Base-by-base conservation (phyloP, 2,113 vertebrate species). In the Girardinichthys multiradiatus region DNA sequence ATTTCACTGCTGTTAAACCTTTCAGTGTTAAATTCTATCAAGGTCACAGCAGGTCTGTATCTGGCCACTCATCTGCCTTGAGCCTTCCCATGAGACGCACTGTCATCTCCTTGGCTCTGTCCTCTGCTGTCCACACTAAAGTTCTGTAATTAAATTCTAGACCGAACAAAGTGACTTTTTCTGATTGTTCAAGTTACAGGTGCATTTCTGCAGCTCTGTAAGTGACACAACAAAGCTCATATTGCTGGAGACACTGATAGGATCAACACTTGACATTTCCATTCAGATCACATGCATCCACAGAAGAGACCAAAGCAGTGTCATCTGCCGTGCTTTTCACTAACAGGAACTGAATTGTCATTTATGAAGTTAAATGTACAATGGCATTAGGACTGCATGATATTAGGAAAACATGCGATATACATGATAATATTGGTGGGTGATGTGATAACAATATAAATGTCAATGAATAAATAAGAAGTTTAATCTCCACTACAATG, bases 41-140 rank as follows among this genome's bases (percentile, higher is more conserved):
- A 94, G 93, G 93, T 93, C 89, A 90, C 74, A 72, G 77, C 78
- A 69, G 82, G 66, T 81, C 80, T 83, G 76, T 92, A 92, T 93
- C 91, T 92, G 90, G 82, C 81, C 76, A 60, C 76, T 92, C 93
- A 94, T 94, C 93, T 94, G 93, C 84, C 90, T 80, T 63, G 73
- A 35, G 66, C 51, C 71, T 27, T 89, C 90, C 84, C 87, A 30
- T 6, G 89, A 88, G 89, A 87, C 27, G 30, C 59, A 72, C 74
- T 76, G 90, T 91, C 92, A 92, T 72, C 82, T 83, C 77, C 81
- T 81, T 74, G 76, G 82, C 74, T 80, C 77, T 15, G 89, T 91
- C 90, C 79, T 92, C 81, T 89, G 69, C 88, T 89, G 87, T 90
- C 88, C 82, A 42, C 72, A 42, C 24, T 57, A 66, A 33, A n/a